Conservation (phyloP, 2,888 invertebrate species). For the Epirrhoe tristata region DNA sequence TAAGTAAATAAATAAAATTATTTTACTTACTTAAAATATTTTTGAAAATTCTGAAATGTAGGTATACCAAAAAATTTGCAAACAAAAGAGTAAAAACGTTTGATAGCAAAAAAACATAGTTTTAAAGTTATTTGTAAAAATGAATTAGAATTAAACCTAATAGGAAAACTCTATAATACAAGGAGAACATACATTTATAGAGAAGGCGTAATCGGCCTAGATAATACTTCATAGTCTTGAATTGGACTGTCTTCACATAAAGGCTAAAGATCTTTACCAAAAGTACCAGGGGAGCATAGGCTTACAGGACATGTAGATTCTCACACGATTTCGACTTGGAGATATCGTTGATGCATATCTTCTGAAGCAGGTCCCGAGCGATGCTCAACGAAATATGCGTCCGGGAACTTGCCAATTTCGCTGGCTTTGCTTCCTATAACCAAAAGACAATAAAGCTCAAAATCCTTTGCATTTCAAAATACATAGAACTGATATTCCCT, state of each 20-base stretch:
- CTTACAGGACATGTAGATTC: conserved; percentile 92
- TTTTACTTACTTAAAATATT: too few species aligned
- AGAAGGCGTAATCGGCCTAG: not conserved
- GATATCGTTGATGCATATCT: conserved; percentile 94
- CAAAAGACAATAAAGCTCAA: conserved; percentile 46
- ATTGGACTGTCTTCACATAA: too few species aligned
- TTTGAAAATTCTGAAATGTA: too few species aligned
- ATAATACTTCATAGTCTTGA: too few species aligned
- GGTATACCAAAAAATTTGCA: too few species aligned
- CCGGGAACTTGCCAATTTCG: conserved; percentile 91
- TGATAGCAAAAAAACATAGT: too few species aligned
- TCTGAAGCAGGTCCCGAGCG: conserved; percentile 92
- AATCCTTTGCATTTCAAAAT: conserved; percentile 16
- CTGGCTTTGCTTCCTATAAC: conserved; percentile 80
- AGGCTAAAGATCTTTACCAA: not conserved
- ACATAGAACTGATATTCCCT: conserved; percentile 5
- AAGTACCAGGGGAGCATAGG: conserved; percentile 52
- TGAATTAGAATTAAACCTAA: too few species aligned
- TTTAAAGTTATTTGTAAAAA: too few species aligned
- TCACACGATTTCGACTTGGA: conserved; percentile 95
- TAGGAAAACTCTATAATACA: too few species aligned
- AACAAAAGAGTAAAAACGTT: too few species aligned
- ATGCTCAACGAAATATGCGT: conserved; percentile 93
- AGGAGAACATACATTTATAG: not conserved
- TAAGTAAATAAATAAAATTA: too few species aligned